Percentiles rank a stretch among this genome's conserved stretches.
Evolutionary conservation across 1,140 invertebrate genomes (phyloP).

Genomic region (Steinernema khuongi): DNA sequence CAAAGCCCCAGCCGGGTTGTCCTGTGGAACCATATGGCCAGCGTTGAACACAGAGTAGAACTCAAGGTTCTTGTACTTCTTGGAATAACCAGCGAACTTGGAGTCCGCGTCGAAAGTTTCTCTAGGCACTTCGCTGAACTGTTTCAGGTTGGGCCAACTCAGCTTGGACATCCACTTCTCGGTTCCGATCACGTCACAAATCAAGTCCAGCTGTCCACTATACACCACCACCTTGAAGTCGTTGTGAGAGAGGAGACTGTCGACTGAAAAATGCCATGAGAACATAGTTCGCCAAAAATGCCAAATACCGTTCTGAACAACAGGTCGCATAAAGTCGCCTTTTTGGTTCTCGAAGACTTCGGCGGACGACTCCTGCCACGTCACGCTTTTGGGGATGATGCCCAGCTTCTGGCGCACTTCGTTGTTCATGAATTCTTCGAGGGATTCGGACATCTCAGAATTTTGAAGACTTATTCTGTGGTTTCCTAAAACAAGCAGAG

Average conservation of each 20-base stretch:
- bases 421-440: conserved; percentile 70
- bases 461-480: not conserved
- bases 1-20: not conserved
- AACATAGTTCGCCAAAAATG: not conserved
- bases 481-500: conserved; percentile 41
- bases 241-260: conserved; percentile 68
- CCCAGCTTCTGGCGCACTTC: conserved; percentile 66
- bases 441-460: conserved; percentile 40
- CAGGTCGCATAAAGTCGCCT: conserved; percentile 79
- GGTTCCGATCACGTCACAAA: conserved; percentile 68
- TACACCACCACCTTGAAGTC: conserved; percentile 68
- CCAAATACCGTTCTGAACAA: conserved; percentile 68
- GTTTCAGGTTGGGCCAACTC: conserved; percentile 65
- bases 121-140: too few species aligned
- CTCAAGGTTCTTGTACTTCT: conserved; percentile 67
- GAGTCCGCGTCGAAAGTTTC: conserved; percentile 64
- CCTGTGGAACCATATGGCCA: conserved; percentile 67
- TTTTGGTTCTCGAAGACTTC: conserved; percentile 67
- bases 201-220: conserved; percentile 69
- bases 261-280: conserved; percentile 62
- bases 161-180: conserved; percentile 70
- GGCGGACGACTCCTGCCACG: conserved; percentile 66
- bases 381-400: conserved; percentile 65
- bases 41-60: conserved; percentile 72
- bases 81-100: conserved; percentile 68